These are phyloP conservation scores for Stratiomys singularior DNA, from an alignment of 2,888 invertebrate species.

Conservation along the genomic window DNA sequence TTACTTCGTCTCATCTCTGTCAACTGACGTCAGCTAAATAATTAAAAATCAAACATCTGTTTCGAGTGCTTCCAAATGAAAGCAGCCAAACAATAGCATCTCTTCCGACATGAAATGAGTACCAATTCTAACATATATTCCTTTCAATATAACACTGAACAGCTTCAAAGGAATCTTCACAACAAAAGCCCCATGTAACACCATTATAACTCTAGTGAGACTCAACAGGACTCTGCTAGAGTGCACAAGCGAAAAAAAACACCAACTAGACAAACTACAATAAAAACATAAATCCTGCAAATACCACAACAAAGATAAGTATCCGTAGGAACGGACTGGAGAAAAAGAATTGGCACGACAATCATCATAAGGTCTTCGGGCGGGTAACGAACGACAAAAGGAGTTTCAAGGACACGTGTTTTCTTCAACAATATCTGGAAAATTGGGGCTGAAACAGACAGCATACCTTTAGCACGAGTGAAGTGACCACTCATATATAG, in stretches of 20 bases:
- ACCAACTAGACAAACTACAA: conserved; percentile 39
- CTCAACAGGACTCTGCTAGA: not conserved
- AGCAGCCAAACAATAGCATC: too few relatives aligned
- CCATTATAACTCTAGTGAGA: conserved; percentile 35
- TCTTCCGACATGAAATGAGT: not conserved
- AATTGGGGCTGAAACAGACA: not conserved
- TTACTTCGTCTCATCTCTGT: too few relatives aligned
- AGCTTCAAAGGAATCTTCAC: conserved; percentile 7
- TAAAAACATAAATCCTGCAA: conserved; percentile 47
- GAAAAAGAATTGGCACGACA: not conserved
- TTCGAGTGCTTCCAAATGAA: too few relatives aligned
- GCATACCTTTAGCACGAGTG: conserved; percentile 54
- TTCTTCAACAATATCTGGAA: not conserved
- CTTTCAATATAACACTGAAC: conserved; percentile 23
- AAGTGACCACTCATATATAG: conserved; percentile 51
- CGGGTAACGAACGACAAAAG: not conserved
- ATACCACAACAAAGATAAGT: conserved; percentile 28
- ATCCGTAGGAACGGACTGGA: not conserved
- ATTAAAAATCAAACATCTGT: too few relatives aligned
- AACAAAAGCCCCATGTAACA: conserved; percentile 42
- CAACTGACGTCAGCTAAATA: too few relatives aligned
- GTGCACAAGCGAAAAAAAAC: not conserved
- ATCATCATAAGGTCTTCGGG: not conserved
- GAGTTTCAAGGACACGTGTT: conserved; percentile 33
- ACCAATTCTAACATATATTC: not conserved